These are phyloP conservation scores for Suricata suricatta DNA, from an alignment of 2,113 vertebrate genomes.

Conservation along the genomic window DNA sequence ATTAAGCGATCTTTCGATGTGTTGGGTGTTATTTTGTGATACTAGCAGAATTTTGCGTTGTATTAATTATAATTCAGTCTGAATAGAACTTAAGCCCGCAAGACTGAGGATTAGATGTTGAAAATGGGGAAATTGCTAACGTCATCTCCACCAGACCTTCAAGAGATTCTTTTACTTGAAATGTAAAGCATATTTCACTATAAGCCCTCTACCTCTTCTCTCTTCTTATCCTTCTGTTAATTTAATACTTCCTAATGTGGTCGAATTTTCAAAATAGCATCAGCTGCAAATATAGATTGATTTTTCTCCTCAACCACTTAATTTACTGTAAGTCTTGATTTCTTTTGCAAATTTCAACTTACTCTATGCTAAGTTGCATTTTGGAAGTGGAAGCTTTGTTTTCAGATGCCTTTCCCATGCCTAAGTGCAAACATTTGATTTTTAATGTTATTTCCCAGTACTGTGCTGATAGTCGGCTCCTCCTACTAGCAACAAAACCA, in stretches of 20 bases:
- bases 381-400: conserved; percentile 29
- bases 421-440: conserved; percentile 28
- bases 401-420: background rate
- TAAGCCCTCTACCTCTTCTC: background rate
- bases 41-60: background rate
- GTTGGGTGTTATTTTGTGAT: background rate
- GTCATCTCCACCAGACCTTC: background rate
- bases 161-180: background rate
- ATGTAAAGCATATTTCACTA: background rate
- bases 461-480: conserved; percentile 14
- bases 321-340: background rate
- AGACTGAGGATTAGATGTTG: background rate
- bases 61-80: background rate
- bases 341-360: conserved; percentile 36
- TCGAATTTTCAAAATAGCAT: background rate
- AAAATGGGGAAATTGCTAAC: background rate
- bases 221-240: background rate
- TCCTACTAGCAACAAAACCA: background rate
- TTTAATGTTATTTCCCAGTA: conserved; percentile 48
- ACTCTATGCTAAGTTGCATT: background rate
- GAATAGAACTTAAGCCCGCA: background rate
- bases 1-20: background rate
- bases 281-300: background rate
- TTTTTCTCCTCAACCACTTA: background rate
- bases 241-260: background rate